Conservation (phyloP, 2,888 invertebrate species). For the Ctena decussata region DNA sequence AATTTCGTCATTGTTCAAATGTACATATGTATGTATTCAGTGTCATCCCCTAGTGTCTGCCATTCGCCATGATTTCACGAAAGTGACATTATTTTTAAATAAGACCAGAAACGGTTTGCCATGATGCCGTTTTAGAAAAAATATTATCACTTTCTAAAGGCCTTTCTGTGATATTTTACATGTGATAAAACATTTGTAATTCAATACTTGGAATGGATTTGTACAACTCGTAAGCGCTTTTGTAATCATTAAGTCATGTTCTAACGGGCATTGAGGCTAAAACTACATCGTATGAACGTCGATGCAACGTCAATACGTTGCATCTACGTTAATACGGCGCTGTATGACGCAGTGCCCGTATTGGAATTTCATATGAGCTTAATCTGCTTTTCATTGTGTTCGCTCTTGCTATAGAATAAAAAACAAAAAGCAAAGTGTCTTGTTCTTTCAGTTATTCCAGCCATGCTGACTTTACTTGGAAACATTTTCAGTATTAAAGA, state of each 20-base stretch:
- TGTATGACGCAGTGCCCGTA: too few relatives aligned
- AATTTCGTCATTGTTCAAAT: constrained; percentile 24
- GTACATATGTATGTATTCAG: neutral
- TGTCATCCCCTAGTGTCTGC: constrained; percentile 30
- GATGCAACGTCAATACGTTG: too few relatives aligned
- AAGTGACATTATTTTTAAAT: constrained; percentile 58
- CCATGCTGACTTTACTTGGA: too few relatives aligned
- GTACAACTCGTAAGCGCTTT: neutral
- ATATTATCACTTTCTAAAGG: constrained; percentile 63
- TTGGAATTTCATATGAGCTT: too few relatives aligned
- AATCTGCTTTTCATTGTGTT: neutral
- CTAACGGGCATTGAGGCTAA: neutral
- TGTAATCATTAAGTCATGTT: neutral
- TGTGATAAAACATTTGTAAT: neutral
- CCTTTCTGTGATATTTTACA: constrained; percentile 63
- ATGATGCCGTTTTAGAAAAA: constrained; percentile 67
- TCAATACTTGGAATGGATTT: constrained; percentile 1
- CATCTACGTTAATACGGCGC: too few relatives aligned
- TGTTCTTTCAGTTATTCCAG: too few relatives aligned
- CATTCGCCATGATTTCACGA: constrained; percentile 64
- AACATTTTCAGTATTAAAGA: too few relatives aligned
- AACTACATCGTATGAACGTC: too few relatives aligned
- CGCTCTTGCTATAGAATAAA: constrained; percentile 4
- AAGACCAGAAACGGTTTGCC: constrained; percentile 68
- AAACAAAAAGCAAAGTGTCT: neutral